A percentile compares a stretch with the other conserved stretches of the same genome.
Conservation (phyloP, 2,888 invertebrate genomes). For the Coleophora deauratella region DNA sequence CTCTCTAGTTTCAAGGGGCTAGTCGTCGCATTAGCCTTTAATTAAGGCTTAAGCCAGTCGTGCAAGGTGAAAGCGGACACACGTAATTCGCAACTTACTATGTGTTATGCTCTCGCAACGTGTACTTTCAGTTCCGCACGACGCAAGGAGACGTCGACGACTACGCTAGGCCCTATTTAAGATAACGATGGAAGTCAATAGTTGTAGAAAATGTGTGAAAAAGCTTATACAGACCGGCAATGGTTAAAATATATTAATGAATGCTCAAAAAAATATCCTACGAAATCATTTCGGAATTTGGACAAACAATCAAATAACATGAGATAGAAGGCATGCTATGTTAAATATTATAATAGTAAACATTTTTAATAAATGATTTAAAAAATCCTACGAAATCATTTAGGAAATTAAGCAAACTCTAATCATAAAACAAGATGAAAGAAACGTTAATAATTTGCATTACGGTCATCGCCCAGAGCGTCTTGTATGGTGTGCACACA, state of each 20-base stretch:
- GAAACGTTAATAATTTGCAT: slow-evolving; percentile 40
- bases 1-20: slow-evolving; percentile 22
- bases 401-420: slow-evolving; percentile 30
- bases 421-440: slow-evolving; percentile 31
- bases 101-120: slow-evolving; percentile 27
- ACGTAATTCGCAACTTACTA: slow-evolving; percentile 31
- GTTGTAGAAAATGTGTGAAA: slow-evolving; percentile 37
- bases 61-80: slow-evolving; percentile 47
- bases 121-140: slow-evolving; percentile 34
- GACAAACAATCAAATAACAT: slow-evolving; percentile 32
- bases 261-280: background rate
- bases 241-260: too few relatives aligned
- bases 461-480: slow-evolving; percentile 46
- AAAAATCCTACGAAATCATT: slow-evolving; percentile 13
- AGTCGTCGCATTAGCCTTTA: slow-evolving; percentile 22
- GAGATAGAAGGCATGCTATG: slow-evolving; percentile 32
- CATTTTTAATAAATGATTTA: too few relatives aligned
- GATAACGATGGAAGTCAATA: slow-evolving; percentile 42
- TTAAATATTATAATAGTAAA: too few relatives aligned
- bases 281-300: slow-evolving; percentile 24
- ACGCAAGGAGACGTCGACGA: slow-evolving; percentile 2
- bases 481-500: slow-evolving; percentile 48
- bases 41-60: slow-evolving; percentile 25
- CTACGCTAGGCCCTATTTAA: slow-evolving; percentile 11
- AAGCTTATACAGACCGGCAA: slow-evolving; percentile 23